Percentiles rank a stretch among this genome's conserved stretches.
Evolutionary conservation across 2,113 vertebrate genomes (phyloP).

Genomic region (Chaetops frenatus): DNA sequence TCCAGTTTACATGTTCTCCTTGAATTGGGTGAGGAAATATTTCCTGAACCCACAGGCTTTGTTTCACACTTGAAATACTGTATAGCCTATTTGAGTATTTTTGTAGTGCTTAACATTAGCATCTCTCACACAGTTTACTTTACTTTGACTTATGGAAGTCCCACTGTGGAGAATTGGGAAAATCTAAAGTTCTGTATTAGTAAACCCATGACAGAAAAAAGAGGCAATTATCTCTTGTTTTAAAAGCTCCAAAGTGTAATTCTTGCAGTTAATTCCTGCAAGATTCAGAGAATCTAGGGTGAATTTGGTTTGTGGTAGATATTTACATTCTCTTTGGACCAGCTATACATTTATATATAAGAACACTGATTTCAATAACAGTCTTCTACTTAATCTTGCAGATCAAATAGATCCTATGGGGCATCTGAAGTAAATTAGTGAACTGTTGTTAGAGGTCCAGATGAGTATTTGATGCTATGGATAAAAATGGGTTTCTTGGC

Average conservation of each 20-base stretch:
- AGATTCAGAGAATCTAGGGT: conserved; percentile 19
- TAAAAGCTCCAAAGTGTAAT: conserved; percentile 41
- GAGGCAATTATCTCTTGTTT: conserved; percentile 45
- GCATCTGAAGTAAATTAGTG: neutral
- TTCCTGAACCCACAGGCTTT: conserved; percentile 30
- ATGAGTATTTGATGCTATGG: neutral
- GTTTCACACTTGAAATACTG: conserved; percentile 53
- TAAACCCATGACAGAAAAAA: conserved; percentile 32
- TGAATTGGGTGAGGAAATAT: neutral
- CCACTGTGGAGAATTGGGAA: conserved; percentile 34
- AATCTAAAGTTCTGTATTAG: conserved; percentile 33
- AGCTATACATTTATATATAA: neutral
- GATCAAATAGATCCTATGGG: conserved; percentile 2
- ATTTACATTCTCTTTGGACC: conserved; percentile 18
- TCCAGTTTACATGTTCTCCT: neutral
- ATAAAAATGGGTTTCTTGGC: conserved; percentile 6
- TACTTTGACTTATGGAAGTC: conserved; percentile 53
- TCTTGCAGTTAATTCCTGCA: conserved; percentile 42
- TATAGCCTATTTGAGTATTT: conserved; percentile 48
- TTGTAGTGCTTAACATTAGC: conserved; percentile 37
- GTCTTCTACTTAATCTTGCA: conserved; percentile 23
- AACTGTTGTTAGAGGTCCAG: neutral
- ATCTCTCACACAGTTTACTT: conserved; percentile 47
- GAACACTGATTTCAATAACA: neutral
- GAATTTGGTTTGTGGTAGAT: conserved; percentile 4